Evolutionary conservation across 2,888 invertebrate genomes (phyloP), one percentile per base, ranked within the genome.

Genomic region (Malacosoma neustria): DNA sequence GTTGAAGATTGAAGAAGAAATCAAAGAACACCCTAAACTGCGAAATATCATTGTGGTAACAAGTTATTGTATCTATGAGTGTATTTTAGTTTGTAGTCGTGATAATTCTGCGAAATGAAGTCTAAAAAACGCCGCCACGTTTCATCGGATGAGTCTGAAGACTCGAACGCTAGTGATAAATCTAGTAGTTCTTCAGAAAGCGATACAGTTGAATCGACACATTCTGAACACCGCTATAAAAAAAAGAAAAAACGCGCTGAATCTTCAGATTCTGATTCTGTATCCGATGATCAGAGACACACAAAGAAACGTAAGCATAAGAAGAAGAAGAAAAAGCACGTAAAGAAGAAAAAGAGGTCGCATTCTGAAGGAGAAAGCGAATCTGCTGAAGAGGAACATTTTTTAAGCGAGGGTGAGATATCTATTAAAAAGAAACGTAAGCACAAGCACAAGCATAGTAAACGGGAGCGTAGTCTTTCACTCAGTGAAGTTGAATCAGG

Each of bases 281-380:
- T 76, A 40, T 74, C 77, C 0, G 80, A 77, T 34, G 74, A 68
- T 12, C 76, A 74, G 37, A 76, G 72, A 41, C 76, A 77, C 12
- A 53, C 67, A 3, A 86, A 85, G 45, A 86, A 82, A 60, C 77
- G 84, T 12, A 87, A 86, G 48, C 86, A 86, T 40, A 86, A 86
- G 65, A 86, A 86, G 49, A 87, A 87, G 64, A 87, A 86, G 63
- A 84, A 80, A 66, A 86, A 86, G 51, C 86, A 86, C 40, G 60
- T 56, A 11, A 87, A 87, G 57, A 84, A 74, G 55, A 85, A 81
- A 48, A 66, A 73, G 41, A 80, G 75, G 29, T 66, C 72, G 1
- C 65, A 58, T 38, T 80, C 82, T 1, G 64, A 53, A 3, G 69
- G 55, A 2, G 61, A 61, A 12, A 71, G 67, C 41, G 62, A 54